phyloP scores from a whole-genome alignment of 2,113 vertebrate species.

The Gymnocephalus cernua region DNA sequence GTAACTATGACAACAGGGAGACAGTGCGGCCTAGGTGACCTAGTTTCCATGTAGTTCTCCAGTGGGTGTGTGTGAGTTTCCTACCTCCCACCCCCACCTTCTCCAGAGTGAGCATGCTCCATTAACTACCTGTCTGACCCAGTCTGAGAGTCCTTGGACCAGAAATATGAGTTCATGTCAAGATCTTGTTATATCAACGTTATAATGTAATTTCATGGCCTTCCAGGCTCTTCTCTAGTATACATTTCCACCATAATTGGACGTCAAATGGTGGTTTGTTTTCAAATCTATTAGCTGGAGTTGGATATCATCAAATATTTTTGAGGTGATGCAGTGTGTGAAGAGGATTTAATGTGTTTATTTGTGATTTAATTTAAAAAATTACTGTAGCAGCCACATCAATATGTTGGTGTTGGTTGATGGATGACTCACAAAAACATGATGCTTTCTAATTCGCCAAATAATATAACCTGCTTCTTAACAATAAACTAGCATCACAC shows the following conservation, averaged over 20 bases:
- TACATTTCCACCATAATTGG: conserved; percentile 14
- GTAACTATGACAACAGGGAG: conserved; percentile 83
- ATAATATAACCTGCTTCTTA: background rate
- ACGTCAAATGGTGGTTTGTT: conserved; percentile 12
- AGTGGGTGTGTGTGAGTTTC: conserved; percentile 34
- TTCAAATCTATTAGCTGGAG: conserved; percentile 6
- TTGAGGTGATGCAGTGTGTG: background rate
- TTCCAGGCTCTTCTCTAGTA: conserved; percentile 1
- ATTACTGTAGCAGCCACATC: background rate
- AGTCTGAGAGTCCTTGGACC: conserved; percentile 74
- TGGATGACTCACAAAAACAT: background rate
- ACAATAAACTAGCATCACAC: background rate
- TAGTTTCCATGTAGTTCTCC: conserved; percentile 74
- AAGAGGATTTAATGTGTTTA: background rate
- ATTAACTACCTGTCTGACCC: conserved; percentile 77
- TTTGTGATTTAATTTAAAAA: conserved; percentile 2
- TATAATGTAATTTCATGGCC: conserved; percentile 15
- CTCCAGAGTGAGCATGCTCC: conserved; percentile 68
- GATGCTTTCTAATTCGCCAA: conserved; percentile 16
- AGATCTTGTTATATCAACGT: conserved; percentile 12
- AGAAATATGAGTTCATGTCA: conserved; percentile 59
- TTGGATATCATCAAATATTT: conserved; percentile 1
- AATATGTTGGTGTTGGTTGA: background rate
- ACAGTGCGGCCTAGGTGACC: conserved; percentile 76
- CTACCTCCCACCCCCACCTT: conserved; percentile 28